Evolutionary conservation across 2,797 vertebrate genomes (phyloP).

Genomic region (Bovichtus diacanthus): DNA sequence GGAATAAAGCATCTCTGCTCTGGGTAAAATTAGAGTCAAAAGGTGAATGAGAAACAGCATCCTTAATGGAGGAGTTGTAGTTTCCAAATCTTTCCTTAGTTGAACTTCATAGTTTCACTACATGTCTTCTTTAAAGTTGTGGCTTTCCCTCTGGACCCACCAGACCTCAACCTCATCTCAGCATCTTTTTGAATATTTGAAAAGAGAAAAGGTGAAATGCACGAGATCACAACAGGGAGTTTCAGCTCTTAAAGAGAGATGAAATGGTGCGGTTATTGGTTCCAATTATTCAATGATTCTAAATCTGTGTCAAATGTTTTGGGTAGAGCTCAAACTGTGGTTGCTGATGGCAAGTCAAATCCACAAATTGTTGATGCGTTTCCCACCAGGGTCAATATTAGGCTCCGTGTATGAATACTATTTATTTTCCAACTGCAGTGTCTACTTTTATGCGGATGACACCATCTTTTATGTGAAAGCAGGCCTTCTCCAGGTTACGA

Average conservation of each 20-base stretch:
- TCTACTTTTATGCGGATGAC: constrained; percentile 6
- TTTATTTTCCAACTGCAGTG: not conserved
- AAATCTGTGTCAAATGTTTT: not conserved
- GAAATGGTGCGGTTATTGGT: not conserved
- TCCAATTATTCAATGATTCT: not conserved
- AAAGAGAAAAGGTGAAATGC: not conserved
- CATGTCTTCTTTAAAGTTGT: not conserved
- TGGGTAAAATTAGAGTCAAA: not conserved
- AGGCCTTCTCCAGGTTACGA: not conserved
- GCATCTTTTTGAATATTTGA: constrained; percentile 1
- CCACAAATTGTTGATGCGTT: not conserved
- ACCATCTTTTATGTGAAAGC: not conserved
- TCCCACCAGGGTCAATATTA: not conserved
- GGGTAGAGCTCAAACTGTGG: not conserved
- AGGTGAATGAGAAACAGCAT: not conserved
- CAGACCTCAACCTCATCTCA: not conserved
- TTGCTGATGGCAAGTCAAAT: not conserved
- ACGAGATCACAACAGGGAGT: not conserved
- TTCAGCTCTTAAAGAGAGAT: not conserved
- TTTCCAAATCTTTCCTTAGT: not conserved
- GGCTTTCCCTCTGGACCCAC: not conserved
- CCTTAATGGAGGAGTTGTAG: not conserved
- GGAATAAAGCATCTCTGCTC: not conserved
- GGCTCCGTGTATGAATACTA: not conserved
- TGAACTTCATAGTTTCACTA: not conserved